Conservation (phyloP, 2,113 vertebrate species). For the Prietella phreatophila region DNA sequence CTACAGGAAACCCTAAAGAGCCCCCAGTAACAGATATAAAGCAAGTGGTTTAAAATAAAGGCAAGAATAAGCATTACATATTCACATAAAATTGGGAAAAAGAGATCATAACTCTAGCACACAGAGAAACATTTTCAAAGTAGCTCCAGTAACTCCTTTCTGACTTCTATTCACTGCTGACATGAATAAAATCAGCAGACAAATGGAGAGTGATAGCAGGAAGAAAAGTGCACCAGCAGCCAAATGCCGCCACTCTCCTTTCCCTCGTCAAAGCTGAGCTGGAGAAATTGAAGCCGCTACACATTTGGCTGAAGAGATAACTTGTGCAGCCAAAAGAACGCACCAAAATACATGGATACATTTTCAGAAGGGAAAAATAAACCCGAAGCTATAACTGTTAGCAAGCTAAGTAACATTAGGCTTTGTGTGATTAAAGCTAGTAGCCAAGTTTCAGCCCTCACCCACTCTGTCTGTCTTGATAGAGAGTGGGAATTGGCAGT, state of each 20-base stretch:
- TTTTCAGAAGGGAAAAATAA: background rate
- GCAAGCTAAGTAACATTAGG: background rate
- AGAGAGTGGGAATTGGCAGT: background rate
- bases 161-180: slow-evolving; percentile 48
- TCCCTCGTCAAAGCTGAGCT: slow-evolving; percentile 29
- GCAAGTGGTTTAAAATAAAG: background rate
- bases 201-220: slow-evolving; percentile 52
- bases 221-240: slow-evolving; percentile 54
- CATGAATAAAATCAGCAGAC: slow-evolving; percentile 57
- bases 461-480: background rate
- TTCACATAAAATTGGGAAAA: background rate
- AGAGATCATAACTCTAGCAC: background rate
- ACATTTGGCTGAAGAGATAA: slow-evolving; percentile 18
- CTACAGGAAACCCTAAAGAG: background rate
- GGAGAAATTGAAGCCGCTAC: slow-evolving; percentile 32
- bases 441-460: background rate
- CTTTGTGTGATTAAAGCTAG: background rate
- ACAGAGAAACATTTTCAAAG: slow-evolving; percentile 6
- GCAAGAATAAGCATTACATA: background rate
- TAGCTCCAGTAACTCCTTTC: slow-evolving; percentile 31
- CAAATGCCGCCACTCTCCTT: slow-evolving; percentile 47
- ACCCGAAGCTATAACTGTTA: background rate
- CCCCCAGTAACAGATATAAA: background rate
- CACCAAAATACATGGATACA: background rate
- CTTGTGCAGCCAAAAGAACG: background rate